Conservation (phyloP, 2,797 vertebrate species). For the Poecile montanus region DNA sequence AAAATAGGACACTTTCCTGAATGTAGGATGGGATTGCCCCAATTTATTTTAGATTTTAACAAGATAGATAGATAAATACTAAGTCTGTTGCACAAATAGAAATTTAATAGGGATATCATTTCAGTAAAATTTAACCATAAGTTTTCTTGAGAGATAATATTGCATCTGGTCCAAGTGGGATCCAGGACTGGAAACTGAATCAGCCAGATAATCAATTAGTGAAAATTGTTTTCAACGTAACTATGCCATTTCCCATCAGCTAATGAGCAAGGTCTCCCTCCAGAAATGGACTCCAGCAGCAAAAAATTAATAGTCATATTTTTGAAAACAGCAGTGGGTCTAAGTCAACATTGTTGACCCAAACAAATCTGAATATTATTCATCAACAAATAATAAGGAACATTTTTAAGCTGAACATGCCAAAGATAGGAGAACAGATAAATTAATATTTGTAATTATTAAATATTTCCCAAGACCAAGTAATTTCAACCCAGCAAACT, state of each 20-base stretch:
- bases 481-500: neutral
- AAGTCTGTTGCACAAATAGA: neutral
- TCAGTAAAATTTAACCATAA: constrained; percentile 6
- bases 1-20: constrained; percentile 22
- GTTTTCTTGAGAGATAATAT: neutral
- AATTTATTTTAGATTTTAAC: constrained; percentile 56
- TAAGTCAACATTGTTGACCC: neutral
- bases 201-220: constrained; percentile 24
- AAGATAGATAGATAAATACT: constrained; percentile 17
- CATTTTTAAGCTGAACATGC: neutral
- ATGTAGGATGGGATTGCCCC: constrained; percentile 25
- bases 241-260: neutral
- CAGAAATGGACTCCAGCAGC: constrained; percentile 14
- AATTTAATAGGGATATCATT: neutral
- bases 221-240: neutral
- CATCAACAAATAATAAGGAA: neutral
- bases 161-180: neutral
- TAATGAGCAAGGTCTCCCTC: neutral
- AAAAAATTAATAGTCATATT: neutral
- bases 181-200: neutral
- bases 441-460: neutral
- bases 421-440: neutral
- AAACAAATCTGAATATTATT: neutral
- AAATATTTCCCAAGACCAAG: neutral
- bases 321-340: neutral